phyloP scores from a whole-genome alignment of 2,113 vertebrate species.

The Coptodon rendalli region DNA sequence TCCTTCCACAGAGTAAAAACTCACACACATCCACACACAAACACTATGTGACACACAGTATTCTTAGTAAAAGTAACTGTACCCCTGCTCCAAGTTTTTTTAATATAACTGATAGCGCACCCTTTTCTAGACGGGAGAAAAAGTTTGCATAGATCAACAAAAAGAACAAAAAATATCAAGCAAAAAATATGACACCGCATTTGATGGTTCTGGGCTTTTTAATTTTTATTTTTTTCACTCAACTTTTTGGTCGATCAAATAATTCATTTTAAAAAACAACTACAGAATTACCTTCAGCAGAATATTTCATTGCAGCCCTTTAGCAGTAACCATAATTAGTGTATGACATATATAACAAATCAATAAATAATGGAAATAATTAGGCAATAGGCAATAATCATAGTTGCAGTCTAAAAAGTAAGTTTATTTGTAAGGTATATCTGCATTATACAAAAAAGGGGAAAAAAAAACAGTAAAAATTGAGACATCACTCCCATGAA shows the following conservation, averaged over 20 bases:
- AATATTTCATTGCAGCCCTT: not conserved
- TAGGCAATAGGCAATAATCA: not conserved
- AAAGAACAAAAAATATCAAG: not conserved
- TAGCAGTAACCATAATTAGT: not conserved
- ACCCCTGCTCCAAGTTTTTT: not conserved
- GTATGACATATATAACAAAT: not conserved
- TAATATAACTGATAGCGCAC: not conserved
- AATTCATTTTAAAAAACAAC: not conserved
- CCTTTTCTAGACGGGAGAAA: not conserved
- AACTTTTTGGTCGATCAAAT: not conserved
- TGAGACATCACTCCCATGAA: not conserved
- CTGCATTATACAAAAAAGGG: not conserved
- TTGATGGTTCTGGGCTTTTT: not conserved
- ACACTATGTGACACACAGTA: not conserved
- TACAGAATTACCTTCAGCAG: not conserved
- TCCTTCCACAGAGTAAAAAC: slow-evolving; percentile 27
- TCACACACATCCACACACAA: not conserved
- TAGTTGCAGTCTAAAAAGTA: not conserved
- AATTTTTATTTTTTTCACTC: not conserved
- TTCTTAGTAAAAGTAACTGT: slow-evolving; percentile 1
- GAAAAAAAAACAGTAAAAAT: not conserved
- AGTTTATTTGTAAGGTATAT: not conserved
- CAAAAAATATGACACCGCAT: not conserved
- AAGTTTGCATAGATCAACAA: not conserved
- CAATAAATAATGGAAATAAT: not conserved